Evolutionary conservation across 2,888 invertebrate genomes (phyloP).

Genomic region (Neoscelio sp.): DNA sequence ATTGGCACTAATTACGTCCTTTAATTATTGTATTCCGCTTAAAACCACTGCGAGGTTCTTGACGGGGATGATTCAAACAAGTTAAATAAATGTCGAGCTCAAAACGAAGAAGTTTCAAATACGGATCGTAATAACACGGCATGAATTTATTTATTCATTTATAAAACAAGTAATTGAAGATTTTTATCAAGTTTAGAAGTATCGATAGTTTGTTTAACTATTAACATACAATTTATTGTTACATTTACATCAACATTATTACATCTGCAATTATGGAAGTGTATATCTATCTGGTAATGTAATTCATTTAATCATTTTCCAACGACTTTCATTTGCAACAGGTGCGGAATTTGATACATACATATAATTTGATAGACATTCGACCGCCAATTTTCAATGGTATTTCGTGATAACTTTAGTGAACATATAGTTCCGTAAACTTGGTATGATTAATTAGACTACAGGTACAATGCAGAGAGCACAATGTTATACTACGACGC

Average conservation of each 20-base stretch:
- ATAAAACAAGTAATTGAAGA: slow-evolving; percentile 22
- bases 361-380: slow-evolving; percentile 37
- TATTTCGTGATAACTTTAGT: slow-evolving; percentile 34
- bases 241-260: not conserved
- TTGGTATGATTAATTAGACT: slow-evolving; percentile 58
- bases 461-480: slow-evolving; percentile 49
- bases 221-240: too few relatives aligned
- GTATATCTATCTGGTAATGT: not conserved
- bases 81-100: slow-evolving; percentile 49
- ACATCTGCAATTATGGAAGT: not conserved
- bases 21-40: slow-evolving; percentile 78
- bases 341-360: slow-evolving; percentile 15
- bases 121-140: slow-evolving; percentile 30
- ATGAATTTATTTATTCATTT: slow-evolving; percentile 27
- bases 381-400: slow-evolving; percentile 38
- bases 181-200: not conserved
- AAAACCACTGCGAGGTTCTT: slow-evolving; percentile 71
- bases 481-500: slow-evolving; percentile 48
- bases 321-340: slow-evolving; percentile 11
- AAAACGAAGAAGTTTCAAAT: slow-evolving; percentile 65
- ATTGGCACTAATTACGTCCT: slow-evolving; percentile 79
- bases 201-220: too few relatives aligned
- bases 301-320: not conserved
- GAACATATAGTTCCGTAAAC: slow-evolving; percentile 40
- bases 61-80: slow-evolving; percentile 62